These are phyloP conservation scores for Darevskia mixta DNA, from an alignment of 2,797 vertebrate species.

Conservation along the genomic window DNA sequence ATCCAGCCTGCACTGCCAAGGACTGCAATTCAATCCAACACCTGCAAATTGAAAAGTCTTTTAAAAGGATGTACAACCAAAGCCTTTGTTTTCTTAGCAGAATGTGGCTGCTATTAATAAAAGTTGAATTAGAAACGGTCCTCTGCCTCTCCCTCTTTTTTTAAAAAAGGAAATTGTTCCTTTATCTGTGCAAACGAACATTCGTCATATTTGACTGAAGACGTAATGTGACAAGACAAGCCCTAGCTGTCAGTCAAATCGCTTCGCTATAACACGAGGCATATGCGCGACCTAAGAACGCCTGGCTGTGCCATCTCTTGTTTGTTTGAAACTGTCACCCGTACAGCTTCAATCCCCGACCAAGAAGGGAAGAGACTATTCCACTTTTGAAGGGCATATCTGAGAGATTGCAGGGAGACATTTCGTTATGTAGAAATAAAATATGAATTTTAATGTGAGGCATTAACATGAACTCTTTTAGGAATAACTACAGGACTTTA, in stretches of 20 bases:
- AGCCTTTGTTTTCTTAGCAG: not conserved
- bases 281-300: not conserved
- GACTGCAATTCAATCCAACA: not conserved
- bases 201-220: conserved; percentile 62
- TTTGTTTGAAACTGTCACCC: conserved; percentile 55
- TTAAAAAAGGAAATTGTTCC: conserved; percentile 49
- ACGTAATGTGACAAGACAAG: conserved; percentile 68
- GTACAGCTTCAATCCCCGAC: conserved; percentile 32
- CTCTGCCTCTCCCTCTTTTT: not conserved
- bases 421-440: conserved; percentile 66
- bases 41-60: not conserved
- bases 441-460: conserved; percentile 72
- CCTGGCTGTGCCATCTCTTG: conserved; percentile 49
- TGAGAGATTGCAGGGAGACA: conserved; percentile 62
- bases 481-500: conserved; percentile 74
- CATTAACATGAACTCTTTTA: conserved; percentile 75
- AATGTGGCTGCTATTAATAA: conserved; percentile 39
- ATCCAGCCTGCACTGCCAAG: not conserved
- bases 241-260: conserved; percentile 71
- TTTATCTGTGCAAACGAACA: conserved; percentile 26
- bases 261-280: not conserved
- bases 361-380: not conserved
- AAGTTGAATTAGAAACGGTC: conserved; percentile 29
- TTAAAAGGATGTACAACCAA: not conserved
- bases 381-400: conserved; percentile 71